These are phyloP conservation scores for Seriola quinqueradiata DNA, from an alignment of 2,113 vertebrate species.

Conservation along the genomic window DNA sequence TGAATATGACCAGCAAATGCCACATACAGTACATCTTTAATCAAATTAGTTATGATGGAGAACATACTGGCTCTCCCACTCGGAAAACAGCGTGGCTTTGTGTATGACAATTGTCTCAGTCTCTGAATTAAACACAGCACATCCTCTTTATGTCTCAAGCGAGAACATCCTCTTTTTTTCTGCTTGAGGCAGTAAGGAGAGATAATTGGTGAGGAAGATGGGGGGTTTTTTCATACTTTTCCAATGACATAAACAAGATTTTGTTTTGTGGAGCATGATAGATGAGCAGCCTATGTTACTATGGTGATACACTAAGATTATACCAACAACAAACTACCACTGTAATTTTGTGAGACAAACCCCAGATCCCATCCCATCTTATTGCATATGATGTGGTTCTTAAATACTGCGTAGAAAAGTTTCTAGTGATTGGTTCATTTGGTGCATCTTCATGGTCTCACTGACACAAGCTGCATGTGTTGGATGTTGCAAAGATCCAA, in stretches of 20 bases:
- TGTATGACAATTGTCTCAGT: background rate
- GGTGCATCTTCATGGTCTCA: background rate
- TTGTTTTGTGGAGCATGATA: slow-evolving; percentile 21
- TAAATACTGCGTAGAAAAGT: background rate
- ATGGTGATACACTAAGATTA: background rate
- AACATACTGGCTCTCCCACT: background rate
- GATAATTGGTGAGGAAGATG: slow-evolving; percentile 17
- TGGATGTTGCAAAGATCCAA: background rate
- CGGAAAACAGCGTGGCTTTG: background rate
- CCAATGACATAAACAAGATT: slow-evolving; percentile 7
- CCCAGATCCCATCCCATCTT: background rate
- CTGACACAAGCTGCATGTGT: background rate
- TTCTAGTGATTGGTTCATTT: background rate
- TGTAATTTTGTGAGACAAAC: background rate
- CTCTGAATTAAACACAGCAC: slow-evolving; percentile 7
- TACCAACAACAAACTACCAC: background rate
- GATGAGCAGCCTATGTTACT: slow-evolving; percentile 1
- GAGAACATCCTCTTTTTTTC: background rate
- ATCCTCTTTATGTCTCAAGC: background rate
- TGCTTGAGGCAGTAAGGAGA: background rate
- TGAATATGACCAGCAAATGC: background rate
- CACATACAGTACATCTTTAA: background rate
- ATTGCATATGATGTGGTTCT: background rate
- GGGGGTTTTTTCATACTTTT: background rate
- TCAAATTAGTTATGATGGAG: background rate